These are phyloP conservation scores for Frankliniella fusca DNA, from an alignment of 2,888 invertebrate genomes.

Conservation along the genomic window DNA sequence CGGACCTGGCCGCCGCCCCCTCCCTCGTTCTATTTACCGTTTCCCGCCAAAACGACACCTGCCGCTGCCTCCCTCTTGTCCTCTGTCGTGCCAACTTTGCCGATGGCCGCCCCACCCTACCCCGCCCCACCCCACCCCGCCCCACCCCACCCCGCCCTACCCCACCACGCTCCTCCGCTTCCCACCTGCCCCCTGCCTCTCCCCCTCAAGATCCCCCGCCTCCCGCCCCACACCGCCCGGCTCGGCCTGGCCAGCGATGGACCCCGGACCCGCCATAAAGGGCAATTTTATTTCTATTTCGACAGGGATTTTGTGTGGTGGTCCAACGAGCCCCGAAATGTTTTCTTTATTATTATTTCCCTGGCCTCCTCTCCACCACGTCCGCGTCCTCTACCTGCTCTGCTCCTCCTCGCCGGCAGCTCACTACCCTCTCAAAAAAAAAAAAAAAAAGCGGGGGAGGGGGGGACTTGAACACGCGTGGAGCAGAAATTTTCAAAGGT, in stretches of 20 bases:
- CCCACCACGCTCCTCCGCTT: not conserved
- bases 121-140: not conserved
- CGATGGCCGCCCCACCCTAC: not conserved
- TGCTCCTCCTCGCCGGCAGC: not conserved
- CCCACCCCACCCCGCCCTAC: not conserved
- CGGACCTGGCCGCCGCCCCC: not conserved
- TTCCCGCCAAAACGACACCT: not conserved
- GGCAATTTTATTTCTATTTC: conserved; percentile 23
- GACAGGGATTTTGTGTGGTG: conserved; percentile 15
- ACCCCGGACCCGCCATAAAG: not conserved
- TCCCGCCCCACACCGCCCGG: not conserved
- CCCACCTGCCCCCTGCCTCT: not conserved
- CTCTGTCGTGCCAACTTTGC: too few species aligned
- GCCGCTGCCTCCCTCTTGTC: not conserved
- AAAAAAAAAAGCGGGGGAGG: not conserved
- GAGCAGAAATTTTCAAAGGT: not conserved
- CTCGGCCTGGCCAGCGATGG: not conserved
- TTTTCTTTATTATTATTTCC: conserved; percentile 5
- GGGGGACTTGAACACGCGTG: not conserved
- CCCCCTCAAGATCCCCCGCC: not conserved
- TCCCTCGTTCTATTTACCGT: not conserved
- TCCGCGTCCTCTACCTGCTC: not conserved
- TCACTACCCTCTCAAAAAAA: not conserved
- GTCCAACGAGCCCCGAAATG: not conserved
- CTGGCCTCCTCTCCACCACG: not conserved